Evolutionary conservation across 2,888 invertebrate genomes (phyloP).

Genomic region (Agrotis segetum): DNA sequence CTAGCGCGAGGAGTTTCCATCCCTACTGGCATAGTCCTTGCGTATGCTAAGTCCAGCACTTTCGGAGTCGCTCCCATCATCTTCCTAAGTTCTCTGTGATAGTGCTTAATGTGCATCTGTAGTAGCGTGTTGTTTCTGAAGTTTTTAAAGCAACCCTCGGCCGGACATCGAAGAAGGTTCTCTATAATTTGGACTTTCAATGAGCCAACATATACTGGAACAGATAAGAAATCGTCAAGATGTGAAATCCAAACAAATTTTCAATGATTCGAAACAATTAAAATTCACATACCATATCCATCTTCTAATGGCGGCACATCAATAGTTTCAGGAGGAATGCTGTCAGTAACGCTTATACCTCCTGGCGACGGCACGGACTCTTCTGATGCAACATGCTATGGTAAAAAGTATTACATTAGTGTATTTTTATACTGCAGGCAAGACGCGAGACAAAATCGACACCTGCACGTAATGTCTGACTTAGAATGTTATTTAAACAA

Average conservation of each 20-base stretch:
- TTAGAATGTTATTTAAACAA: too few species aligned
- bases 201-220: conserved; percentile 90
- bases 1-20: conserved; percentile 57
- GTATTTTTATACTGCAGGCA: background rate
- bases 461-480: too few species aligned
- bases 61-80: conserved; percentile 95
- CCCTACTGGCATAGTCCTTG: conserved; percentile 90
- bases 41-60: conserved; percentile 96
- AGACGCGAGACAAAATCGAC: too few species aligned
- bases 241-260: too few species aligned
- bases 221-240: background rate
- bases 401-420: background rate
- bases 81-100: conserved; percentile 95
- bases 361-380: conserved; percentile 15
- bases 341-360: conserved; percentile 14
- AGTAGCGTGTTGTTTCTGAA: conserved; percentile 97
- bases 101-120: conserved; percentile 98
- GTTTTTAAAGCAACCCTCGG: conserved; percentile 96
- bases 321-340: conserved; percentile 38
- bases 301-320: conserved; percentile 79
- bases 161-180: conserved; percentile 93
- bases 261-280: too few species aligned
- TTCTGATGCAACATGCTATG: conserved; percentile 21
- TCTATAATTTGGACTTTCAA: conserved; percentile 93
- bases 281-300: conserved; percentile 78